Percentiles rank a stretch among this genome's conserved stretches.
These are phyloP conservation scores for Elephas maximus DNA, from an alignment of 2,113 vertebrate genomes.

Conservation along the genomic window DNA sequence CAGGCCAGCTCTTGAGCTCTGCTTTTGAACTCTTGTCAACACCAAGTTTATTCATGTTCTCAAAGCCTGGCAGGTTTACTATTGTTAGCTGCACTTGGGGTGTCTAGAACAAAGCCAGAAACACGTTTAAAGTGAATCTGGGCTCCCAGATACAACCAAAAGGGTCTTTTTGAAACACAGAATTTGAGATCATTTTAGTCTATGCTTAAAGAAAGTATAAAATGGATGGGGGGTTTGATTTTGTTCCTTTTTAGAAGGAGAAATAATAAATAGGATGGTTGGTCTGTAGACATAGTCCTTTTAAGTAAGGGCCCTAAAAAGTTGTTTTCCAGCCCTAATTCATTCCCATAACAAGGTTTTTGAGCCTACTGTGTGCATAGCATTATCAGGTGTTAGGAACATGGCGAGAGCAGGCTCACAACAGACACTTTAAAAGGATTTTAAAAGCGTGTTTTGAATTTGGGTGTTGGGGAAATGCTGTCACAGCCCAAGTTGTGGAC, in stretches of 20 bases:
- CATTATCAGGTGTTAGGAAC: background rate
- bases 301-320: constrained; percentile 66
- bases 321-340: constrained; percentile 52
- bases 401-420: background rate
- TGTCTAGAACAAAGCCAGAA: constrained; percentile 88
- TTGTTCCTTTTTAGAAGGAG: constrained; percentile 80
- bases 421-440: background rate
- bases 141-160: constrained; percentile 56
- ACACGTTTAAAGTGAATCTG: constrained; percentile 84
- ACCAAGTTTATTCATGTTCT: constrained; percentile 90
- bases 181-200: constrained; percentile 81
- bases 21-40: constrained; percentile 92
- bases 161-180: constrained; percentile 78
- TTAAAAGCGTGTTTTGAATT: background rate
- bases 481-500: background rate
- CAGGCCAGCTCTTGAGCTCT: constrained; percentile 88
- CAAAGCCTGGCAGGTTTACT: constrained; percentile 88
- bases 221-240: constrained; percentile 75
- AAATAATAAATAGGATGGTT: constrained; percentile 75
- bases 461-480: background rate
- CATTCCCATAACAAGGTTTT: constrained; percentile 53
- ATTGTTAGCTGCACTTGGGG: constrained; percentile 89
- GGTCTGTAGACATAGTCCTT: constrained; percentile 43
- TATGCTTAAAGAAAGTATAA: constrained; percentile 78
- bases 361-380: constrained; percentile 65